Evolutionary conservation across 23 tunicate genomes (phyloP), one percentile per base, ranked within the genome.

Genomic region (Ascidia mentula): DNA sequence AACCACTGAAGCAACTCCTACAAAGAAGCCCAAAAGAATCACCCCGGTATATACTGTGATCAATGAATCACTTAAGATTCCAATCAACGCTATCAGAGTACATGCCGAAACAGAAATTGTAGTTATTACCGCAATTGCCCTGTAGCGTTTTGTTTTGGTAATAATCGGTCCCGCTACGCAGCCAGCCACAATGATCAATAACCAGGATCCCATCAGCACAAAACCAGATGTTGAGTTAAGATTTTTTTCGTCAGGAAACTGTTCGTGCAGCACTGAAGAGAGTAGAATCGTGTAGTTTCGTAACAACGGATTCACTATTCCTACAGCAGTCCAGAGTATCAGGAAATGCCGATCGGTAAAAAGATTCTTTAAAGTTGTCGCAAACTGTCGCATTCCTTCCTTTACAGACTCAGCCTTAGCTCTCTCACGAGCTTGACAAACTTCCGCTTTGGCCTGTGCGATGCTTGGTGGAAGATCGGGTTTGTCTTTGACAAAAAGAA

Each of bases 231-330:
- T 6, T 1, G 22, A 0, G 35, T 69, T 46, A 0, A 60, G 26
- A 32, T 37, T 36, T 6, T 8, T 4, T 18, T 26, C 31, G 28
- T 24, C n/a, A 18, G 40, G 28, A 32, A 79, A 79, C 26, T 65
- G n/a, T 79, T 32, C 34, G 18, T 69, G 74, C 13, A 79, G n/a
- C 31, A 46, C 36, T 6, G 83, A 79, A 34, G 83, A 79, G 20
- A 79, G 35, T 32, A 79, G 76, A 35, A 60, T 65, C 1, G 65
- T 79, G 77, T 24, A 18, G 75, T 38, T n/a, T 79, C 83, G 42
- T 3, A 60, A 5, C 0, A 79, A 17, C 37, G 83, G 76, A 36
- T 3, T 9, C 31, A 46, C 65, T 30, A 46, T 7, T 13, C 20
- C 40, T 20, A 32, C 1, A 9, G 59, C 59, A 53, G 46, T 24